A percentile compares a stretch with the other conserved stretches of the same genome.
Conservation (phyloP, 2,797 vertebrate genomes). For the Argentina silus region DNA sequence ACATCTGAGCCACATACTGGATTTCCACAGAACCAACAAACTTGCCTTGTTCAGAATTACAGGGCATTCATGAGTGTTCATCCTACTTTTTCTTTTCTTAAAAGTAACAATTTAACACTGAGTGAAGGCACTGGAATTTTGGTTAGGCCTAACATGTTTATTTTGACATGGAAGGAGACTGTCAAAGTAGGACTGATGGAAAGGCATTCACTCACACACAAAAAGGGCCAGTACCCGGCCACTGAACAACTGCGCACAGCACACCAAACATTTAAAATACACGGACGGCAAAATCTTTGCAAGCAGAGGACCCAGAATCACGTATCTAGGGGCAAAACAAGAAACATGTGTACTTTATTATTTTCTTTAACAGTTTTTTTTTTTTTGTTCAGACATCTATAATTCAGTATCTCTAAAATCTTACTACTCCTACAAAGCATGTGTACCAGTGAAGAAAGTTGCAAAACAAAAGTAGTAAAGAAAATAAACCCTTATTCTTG, state of each 20-base stretch:
- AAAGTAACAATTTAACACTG: slow-evolving; percentile 16
- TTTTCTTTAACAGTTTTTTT: slow-evolving; percentile 17
- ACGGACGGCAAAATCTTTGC: slow-evolving; percentile 12
- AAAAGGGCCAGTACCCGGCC: neutral
- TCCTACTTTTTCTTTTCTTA: neutral
- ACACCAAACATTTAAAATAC: slow-evolving; percentile 4
- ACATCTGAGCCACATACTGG: neutral
- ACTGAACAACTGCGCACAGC: slow-evolving; percentile 10
- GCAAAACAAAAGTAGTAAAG: slow-evolving; percentile 21
- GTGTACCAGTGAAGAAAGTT: neutral
- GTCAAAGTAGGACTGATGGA: neutral
- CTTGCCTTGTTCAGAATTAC: slow-evolving; percentile 8
- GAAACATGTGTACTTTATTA: slow-evolving; percentile 28
- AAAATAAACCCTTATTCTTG: slow-evolving; percentile 13
- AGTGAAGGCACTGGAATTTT: slow-evolving; percentile 54
- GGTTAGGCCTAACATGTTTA: slow-evolving; percentile 33
- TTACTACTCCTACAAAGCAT: slow-evolving; percentile 21
- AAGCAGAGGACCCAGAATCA: slow-evolving; percentile 32
- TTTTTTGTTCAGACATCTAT: slow-evolving; percentile 28
- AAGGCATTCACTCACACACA: slow-evolving; percentile 1
- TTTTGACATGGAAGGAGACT: slow-evolving; percentile 8
- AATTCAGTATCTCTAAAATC: slow-evolving; percentile 41
- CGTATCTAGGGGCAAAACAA: slow-evolving; percentile 21
- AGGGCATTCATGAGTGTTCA: slow-evolving; percentile 18
- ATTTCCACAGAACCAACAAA: neutral